These are phyloP conservation scores for Asarcornis scutulata DNA, from an alignment of 2,113 vertebrate genomes.

Conservation along the genomic window DNA sequence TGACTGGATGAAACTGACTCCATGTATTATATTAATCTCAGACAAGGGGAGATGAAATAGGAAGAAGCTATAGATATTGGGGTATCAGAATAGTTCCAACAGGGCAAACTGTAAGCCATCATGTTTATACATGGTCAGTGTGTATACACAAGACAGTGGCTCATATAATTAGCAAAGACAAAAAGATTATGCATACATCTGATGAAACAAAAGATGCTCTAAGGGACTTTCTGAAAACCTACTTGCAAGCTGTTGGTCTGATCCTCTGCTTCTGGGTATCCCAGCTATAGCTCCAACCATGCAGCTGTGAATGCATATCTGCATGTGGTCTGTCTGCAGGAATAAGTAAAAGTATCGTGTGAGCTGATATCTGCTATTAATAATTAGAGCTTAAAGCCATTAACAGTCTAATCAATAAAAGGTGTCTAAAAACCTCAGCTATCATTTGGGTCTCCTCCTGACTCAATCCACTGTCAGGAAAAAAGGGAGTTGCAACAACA, in stretches of 20 bases:
- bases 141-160: too few relatives aligned
- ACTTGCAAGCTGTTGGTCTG: not conserved
- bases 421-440: not conserved
- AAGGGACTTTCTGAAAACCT: not conserved
- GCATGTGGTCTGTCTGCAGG: not conserved
- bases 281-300: not conserved
- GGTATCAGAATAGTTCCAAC: not conserved
- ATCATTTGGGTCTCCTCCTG: not conserved
- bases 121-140: not conserved
- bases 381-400: not conserved
- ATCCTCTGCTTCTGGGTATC: not conserved
- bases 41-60: not conserved
- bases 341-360: not conserved
- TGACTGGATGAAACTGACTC: not conserved
- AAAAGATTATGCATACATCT: not conserved
- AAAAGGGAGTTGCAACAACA: too few relatives aligned
- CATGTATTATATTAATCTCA: too few relatives aligned
- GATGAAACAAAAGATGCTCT: not conserved
- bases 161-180: not conserved
- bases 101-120: not conserved
- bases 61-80: rapidly evolving
- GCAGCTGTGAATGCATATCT: not conserved
- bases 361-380: not conserved
- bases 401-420: not conserved
- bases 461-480: not conserved